Percentiles rank a stretch among this genome's conserved stretches.
phyloP scores from a whole-genome alignment of 1,140 invertebrate genomes.

The Portunus trituberculatus region DNA sequence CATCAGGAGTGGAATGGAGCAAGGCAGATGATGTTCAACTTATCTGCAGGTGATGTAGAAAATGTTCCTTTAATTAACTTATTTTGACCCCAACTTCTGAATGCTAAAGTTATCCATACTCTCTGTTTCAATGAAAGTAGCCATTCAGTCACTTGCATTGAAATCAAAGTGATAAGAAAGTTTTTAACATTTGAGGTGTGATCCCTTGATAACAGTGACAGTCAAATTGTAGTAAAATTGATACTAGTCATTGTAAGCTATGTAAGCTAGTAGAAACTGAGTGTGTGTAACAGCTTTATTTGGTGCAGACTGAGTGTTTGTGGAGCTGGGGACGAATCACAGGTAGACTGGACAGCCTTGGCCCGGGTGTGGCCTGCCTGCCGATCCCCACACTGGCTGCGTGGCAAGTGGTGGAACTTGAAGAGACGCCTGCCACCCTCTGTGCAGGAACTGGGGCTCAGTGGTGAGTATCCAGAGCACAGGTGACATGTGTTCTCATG shows the following conservation, averaged over 20 bases:
- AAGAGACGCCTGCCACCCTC: conserved; percentile 78
- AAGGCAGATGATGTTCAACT: conserved; percentile 82
- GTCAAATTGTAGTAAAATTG: too few species aligned
- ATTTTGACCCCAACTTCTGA: not conserved
- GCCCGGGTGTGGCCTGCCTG: conserved; percentile 79
- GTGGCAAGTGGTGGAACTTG: conserved; percentile 83
- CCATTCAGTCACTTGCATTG: too few species aligned
- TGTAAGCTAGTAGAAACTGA: too few species aligned
- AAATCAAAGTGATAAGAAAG: too few species aligned
- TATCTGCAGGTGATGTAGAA: conserved; percentile 80
- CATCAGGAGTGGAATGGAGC: conserved; percentile 82
- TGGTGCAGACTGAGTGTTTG: conserved; percentile 79
- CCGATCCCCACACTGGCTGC: conserved; percentile 82
- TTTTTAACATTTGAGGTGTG: too few species aligned
- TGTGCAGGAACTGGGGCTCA: conserved; percentile 22
- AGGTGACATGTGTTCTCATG: not conserved
- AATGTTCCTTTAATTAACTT: not conserved
- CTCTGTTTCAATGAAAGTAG: too few species aligned
- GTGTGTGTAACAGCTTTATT: conserved; percentile 4
- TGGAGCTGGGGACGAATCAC: conserved; percentile 80
- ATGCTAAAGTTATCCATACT: not conserved
- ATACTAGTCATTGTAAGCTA: too few species aligned
- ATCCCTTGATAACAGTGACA: too few species aligned
- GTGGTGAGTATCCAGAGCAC: conserved; percentile 5
- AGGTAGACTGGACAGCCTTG: conserved; percentile 82